Evolutionary conservation across 2,797 vertebrate genomes (phyloP).

Genomic region (Sebastolobus altivelis): DNA sequence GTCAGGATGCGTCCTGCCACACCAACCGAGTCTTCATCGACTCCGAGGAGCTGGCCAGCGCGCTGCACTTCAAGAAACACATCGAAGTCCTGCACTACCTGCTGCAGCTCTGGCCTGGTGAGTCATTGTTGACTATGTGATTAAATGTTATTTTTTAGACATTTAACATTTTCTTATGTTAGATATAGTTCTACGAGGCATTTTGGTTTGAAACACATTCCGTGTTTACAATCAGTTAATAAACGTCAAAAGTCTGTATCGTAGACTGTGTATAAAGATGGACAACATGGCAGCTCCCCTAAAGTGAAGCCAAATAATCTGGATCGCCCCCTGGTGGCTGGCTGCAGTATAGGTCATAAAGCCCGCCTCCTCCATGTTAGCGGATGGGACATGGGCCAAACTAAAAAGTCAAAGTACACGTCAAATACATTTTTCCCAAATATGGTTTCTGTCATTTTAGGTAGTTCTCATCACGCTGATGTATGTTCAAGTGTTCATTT

Average conservation of each 20-base stretch:
- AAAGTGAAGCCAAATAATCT: no score
- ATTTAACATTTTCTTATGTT: background rate
- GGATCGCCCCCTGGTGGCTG: no score
- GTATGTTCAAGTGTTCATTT: no score
- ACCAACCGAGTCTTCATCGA: constrained; percentile 96
- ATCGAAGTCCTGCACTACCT: constrained; percentile 99
- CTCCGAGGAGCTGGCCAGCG: constrained; percentile 96
- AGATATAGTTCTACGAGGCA: background rate
- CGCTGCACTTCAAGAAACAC: constrained; percentile 98
- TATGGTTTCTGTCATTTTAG: no score
- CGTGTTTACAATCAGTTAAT: constrained; percentile 4
- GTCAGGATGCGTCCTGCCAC: constrained; percentile 92
- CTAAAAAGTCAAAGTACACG: no score
- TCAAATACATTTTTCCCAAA: no score
- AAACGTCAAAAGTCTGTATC: background rate
- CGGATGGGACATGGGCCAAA: no score
- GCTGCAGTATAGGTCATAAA: no score
- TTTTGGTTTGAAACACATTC: background rate
- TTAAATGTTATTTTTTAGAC: background rate
- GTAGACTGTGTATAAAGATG: no score
- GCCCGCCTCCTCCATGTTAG: no score
- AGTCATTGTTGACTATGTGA: background rate
- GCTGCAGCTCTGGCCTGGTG: constrained; percentile 98
- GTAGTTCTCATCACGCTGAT: no score
- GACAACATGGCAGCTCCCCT: no score